These are phyloP conservation scores for Nesidiocoris tenuis DNA, from an alignment of 2,888 invertebrate species.

Conservation along the genomic window DNA sequence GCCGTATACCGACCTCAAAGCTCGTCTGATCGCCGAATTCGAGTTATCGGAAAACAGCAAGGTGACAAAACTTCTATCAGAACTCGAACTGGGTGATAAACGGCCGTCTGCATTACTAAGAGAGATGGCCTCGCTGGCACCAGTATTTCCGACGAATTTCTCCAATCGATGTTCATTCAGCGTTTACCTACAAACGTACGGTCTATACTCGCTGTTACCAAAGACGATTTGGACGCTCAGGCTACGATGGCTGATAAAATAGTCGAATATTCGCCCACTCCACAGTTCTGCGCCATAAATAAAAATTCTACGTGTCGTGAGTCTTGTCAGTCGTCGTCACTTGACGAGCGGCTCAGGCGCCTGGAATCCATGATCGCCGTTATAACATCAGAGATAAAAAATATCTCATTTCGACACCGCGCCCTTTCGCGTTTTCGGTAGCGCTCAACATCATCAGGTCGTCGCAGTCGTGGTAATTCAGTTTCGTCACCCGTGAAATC, in stretches of 20 bases:
- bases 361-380: background rate
- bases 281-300: background rate
- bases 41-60: constrained; percentile 49
- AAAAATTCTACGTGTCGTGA: background rate
- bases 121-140: constrained; percentile 50
- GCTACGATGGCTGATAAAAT: constrained; percentile 9
- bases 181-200: background rate
- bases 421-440: background rate
- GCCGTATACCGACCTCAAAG: constrained; percentile 48
- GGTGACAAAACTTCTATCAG: constrained; percentile 48
- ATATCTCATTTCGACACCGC: background rate
- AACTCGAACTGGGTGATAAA: constrained; percentile 50
- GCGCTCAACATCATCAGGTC: background rate
- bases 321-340: background rate
- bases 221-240: background rate
- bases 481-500: background rate
- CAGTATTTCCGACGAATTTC: constrained; percentile 47
- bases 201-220: background rate
- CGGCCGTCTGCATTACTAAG: constrained; percentile 50
- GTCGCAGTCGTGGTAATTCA: background rate
- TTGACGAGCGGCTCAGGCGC: background rate
- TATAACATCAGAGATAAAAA: too few species aligned
- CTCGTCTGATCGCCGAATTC: constrained; percentile 48
- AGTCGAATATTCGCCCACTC: background rate
- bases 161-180: constrained; percentile 50